phyloP scores from a whole-genome alignment of 2,797 vertebrate species.

The Premnoplex brunnescens region DNA sequence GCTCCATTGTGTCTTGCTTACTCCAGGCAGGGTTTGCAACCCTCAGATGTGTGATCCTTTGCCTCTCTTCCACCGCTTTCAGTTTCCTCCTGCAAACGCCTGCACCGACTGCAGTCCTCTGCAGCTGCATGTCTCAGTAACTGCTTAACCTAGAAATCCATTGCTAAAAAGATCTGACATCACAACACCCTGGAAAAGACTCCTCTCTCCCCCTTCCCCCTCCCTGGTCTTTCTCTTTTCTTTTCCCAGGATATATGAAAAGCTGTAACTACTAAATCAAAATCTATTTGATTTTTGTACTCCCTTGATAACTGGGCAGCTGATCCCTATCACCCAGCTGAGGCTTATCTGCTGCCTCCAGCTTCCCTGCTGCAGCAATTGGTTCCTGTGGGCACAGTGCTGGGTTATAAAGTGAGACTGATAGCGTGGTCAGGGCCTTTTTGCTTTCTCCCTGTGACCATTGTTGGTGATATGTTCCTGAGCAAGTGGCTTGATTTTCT shows the following conservation, averaged over 20 bases:
- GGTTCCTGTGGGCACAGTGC: not conserved
- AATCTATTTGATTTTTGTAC: slow-evolving; percentile 70
- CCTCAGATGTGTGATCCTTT: not conserved
- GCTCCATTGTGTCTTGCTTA: not conserved
- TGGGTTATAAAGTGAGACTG: slow-evolving; percentile 50
- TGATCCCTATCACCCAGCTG: slow-evolving; percentile 62
- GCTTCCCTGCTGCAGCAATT: slow-evolving; percentile 41
- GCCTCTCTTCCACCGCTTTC: not conserved
- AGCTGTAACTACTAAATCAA: slow-evolving; percentile 62
- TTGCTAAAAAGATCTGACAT: slow-evolving; percentile 44
- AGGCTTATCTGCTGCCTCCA: slow-evolving; percentile 71
- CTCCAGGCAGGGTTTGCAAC: slow-evolving; percentile 22
- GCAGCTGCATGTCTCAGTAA: not conserved
- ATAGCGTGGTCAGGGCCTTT: not conserved
- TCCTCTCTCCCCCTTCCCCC: not conserved
- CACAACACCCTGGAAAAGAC: slow-evolving; percentile 24
- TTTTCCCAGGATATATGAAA: slow-evolving; percentile 60
- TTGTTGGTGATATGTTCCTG: not conserved
- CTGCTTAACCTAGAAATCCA: slow-evolving; percentile 51
- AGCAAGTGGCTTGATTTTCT: not conserved
- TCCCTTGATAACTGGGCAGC: slow-evolving; percentile 66
- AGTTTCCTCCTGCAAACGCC: slow-evolving; percentile 26
- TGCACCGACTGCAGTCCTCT: not conserved
- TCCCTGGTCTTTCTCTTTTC: slow-evolving; percentile 18
- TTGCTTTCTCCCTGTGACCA: not conserved